These are phyloP conservation scores for Orchestes rusci DNA, from an alignment of 2,888 invertebrate genomes.

Conservation along the genomic window DNA sequence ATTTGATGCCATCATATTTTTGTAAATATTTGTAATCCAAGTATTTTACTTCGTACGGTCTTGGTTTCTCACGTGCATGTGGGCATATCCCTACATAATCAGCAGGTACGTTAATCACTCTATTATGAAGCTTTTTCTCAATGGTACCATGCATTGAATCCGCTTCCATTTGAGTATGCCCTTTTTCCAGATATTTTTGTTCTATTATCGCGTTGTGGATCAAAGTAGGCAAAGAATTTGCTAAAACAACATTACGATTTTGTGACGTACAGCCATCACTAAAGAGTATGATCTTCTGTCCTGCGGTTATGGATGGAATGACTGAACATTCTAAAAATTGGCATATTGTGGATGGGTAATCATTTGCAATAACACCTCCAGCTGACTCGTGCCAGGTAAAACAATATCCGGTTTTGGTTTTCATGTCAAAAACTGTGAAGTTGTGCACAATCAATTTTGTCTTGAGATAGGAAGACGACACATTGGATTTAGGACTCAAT, in stretches of 20 bases:
- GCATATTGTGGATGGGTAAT: conserved; percentile 1
- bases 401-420: conserved; percentile 24
- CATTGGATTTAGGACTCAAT: conserved; percentile 20
- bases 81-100: too few species aligned
- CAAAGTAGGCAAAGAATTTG: conserved; percentile 10
- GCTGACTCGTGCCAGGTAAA: conserved; percentile 30
- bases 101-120: too few species aligned
- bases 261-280: conserved; percentile 12
- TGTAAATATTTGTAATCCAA: conserved; percentile 7
- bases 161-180: conserved; percentile 3
- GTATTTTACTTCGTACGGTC: conserved; percentile 22
- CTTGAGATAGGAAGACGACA: conserved; percentile 27
- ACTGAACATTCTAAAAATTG: conserved; percentile 7
- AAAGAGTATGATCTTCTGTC: conserved; percentile 8
- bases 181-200: too few species aligned
- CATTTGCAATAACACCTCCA: conserved; percentile 15
- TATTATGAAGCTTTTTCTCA: too few species aligned
- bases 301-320: conserved; percentile 9
- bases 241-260: conserved; percentile 12
- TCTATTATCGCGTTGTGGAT: conserved; percentile 8
- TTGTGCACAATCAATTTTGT: conserved; percentile 26
- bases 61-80: too few species aligned
- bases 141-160: conserved; percentile 1
- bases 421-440: conserved; percentile 30
- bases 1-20: conserved; percentile 3